Percentiles rank a stretch among this genome's conserved stretches.
Conservation (phyloP, 2,113 vertebrate species). For the Callorhinus ursinus region DNA sequence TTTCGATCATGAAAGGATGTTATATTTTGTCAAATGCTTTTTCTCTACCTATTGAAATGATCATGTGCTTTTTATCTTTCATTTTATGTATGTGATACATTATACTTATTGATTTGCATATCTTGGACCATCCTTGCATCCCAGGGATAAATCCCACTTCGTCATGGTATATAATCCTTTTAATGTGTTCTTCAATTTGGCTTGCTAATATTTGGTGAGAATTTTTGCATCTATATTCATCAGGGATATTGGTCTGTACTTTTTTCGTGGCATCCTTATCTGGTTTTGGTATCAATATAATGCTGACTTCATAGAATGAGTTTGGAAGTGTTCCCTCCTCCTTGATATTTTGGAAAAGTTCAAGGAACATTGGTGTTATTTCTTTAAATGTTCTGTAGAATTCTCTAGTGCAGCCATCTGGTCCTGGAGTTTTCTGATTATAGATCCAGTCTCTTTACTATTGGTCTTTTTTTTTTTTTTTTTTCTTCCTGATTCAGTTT, state of each 20-base stretch:
- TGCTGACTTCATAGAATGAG: not conserved
- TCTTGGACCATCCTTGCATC: not conserved
- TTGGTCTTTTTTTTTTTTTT: not conserved
- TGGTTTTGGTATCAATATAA: not conserved
- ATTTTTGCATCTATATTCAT: not conserved
- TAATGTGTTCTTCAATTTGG: not conserved
- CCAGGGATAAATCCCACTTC: not conserved
- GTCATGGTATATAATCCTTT: not conserved
- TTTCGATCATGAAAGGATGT: not conserved
- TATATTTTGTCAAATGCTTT: not conserved
- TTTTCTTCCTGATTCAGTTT: not conserved
- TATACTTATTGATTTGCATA: not conserved
- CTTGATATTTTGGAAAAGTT: not conserved
- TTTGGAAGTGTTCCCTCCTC: not conserved
- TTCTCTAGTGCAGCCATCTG: not conserved
- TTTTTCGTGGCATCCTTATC: not conserved
- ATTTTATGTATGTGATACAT: not conserved
- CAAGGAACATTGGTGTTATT: not conserved
- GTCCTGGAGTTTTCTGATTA: not conserved
- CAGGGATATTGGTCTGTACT: not conserved
- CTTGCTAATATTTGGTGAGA: not conserved
- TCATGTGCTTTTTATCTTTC: not conserved
- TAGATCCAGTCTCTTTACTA: not conserved
- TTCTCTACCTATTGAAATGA: not conserved
- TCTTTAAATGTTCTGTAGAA: not conserved